Evolutionary conservation across 2,797 vertebrate species (phyloP).

Genomic region (Anguilla marmorata): DNA sequence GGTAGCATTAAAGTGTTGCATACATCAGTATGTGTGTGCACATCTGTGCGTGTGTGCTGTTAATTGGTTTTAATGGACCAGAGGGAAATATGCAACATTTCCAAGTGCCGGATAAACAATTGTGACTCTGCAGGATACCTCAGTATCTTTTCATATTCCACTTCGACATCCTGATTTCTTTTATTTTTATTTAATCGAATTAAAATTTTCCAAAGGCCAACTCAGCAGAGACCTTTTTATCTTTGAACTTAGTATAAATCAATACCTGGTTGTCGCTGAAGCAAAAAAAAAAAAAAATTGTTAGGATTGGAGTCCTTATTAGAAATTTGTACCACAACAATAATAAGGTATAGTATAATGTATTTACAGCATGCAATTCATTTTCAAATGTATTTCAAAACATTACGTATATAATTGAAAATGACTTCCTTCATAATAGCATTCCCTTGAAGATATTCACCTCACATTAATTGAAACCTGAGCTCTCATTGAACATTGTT

Average conservation of each 20-base stretch:
- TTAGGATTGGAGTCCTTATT: not conserved
- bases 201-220: slow-evolving; percentile 7
- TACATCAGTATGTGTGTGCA: not conserved
- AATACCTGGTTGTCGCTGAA: not conserved
- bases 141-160: slow-evolving; percentile 3
- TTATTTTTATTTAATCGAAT: slow-evolving; percentile 3
- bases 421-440: not conserved
- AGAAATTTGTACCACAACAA: not conserved
- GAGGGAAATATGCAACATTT: not conserved
- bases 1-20: not conserved
- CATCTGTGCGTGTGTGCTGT: not conserved
- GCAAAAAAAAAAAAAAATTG: not conserved
- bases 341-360: not conserved
- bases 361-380: not conserved
- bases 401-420: not conserved
- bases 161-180: not conserved
- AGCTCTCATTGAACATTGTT: not conserved
- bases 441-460: not conserved
- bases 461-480: not conserved
- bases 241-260: not conserved
- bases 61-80: not conserved
- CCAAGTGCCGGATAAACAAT: not conserved
- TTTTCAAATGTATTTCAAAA: not conserved
- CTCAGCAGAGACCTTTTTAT: not conserved
- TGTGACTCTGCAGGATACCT: not conserved